phyloP scores from a whole-genome alignment of 1,140 invertebrate genomes.

The Drosophila truncata region DNA sequence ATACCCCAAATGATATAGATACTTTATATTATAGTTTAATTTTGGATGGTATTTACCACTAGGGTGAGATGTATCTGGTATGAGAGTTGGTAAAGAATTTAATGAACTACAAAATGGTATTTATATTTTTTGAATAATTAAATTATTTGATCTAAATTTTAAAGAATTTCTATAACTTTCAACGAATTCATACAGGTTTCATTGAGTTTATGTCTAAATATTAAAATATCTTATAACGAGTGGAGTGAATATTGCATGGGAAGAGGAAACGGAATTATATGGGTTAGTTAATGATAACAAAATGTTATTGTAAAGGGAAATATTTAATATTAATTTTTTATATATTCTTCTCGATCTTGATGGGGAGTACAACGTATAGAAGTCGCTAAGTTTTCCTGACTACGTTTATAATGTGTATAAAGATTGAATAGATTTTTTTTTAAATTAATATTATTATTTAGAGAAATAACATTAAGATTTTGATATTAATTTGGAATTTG shows the following conservation, averaged over 20 bases:
- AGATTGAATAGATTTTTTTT: too few relatives aligned
- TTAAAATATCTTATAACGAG: background rate
- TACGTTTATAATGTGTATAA: too few relatives aligned
- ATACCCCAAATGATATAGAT: background rate
- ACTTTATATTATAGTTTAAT: too few relatives aligned
- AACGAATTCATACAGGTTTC: fast-evolving
- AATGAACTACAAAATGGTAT: background rate
- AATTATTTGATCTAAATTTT: background rate
- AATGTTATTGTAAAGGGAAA: too few relatives aligned
- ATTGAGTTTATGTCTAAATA: background rate
- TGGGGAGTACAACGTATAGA: too few relatives aligned
- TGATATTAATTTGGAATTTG: too few relatives aligned
- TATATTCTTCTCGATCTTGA: too few relatives aligned
- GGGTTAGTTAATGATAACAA: background rate
- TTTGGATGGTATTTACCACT: background rate
- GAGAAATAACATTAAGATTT: too few relatives aligned
- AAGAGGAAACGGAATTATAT: too few relatives aligned
- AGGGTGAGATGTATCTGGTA: background rate
- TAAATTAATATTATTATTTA: too few relatives aligned
- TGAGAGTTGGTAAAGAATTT: background rate
- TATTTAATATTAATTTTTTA: too few relatives aligned
- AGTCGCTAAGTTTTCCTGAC: too few relatives aligned
- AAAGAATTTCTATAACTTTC: background rate
- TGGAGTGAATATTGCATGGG: background rate
- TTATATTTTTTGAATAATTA: background rate